Percentiles rank a stretch among this genome's conserved stretches.
phyloP scores from a whole-genome alignment of 2,888 invertebrate genomes.

The Sipha maydis region DNA sequence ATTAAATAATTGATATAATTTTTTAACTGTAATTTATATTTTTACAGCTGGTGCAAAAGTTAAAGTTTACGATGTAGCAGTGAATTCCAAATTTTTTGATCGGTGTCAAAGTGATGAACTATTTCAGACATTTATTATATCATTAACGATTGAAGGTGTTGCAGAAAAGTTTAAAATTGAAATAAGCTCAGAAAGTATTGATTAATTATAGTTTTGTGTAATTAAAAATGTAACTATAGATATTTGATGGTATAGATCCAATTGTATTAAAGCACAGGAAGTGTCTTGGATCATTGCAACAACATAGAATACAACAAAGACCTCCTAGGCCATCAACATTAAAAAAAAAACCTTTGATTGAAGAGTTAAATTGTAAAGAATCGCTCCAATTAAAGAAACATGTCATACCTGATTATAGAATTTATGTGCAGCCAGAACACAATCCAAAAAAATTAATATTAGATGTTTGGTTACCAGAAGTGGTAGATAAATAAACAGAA shows the following conservation, averaged over 20 bases:
- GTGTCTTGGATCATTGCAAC: constrained; percentile 77
- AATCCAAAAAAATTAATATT: constrained; percentile 31
- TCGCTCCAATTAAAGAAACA: constrained; percentile 22
- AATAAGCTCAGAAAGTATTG: constrained; percentile 69
- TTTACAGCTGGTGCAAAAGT: constrained; percentile 67
- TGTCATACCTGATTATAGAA: constrained; percentile 35
- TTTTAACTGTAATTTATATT: not conserved
- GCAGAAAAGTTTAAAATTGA: constrained; percentile 80
- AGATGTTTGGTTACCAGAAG: constrained; percentile 49
- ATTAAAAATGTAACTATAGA: constrained; percentile 5
- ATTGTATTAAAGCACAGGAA: constrained; percentile 79
- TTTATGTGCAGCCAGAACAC: constrained; percentile 37
- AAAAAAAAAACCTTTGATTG: constrained; percentile 64
- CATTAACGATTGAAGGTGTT: constrained; percentile 81
- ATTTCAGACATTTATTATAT: constrained; percentile 83
- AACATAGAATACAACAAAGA: constrained; percentile 74
- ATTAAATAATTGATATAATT: not conserved
- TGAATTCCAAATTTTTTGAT: constrained; percentile 80
- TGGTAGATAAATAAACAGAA: constrained; percentile 25
- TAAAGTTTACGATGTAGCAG: constrained; percentile 84
- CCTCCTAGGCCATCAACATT: constrained; percentile 50
- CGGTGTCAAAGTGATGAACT: constrained; percentile 71
- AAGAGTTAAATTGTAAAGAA: constrained; percentile 65
- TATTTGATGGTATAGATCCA: constrained; percentile 68
- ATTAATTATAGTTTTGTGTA: not conserved